Conservation (phyloP, 2,797 vertebrate species). For the Syndactyla subalaris region DNA sequence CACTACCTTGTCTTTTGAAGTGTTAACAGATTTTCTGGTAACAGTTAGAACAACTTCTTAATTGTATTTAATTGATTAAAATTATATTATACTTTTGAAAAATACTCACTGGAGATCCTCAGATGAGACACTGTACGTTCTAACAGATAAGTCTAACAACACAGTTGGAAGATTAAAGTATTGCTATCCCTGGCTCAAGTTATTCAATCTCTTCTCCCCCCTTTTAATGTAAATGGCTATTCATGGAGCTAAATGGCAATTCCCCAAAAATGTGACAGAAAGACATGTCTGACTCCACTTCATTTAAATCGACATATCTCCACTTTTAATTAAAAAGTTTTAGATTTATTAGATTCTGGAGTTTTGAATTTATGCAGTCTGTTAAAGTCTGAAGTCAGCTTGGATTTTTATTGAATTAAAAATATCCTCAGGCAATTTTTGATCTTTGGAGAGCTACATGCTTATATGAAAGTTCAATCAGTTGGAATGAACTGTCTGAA, state of each 20-base stretch:
- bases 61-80: background rate
- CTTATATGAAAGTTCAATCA: constrained; percentile 53
- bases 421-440: constrained; percentile 18
- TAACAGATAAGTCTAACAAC: background rate
- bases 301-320: background rate
- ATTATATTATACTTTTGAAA: background rate
- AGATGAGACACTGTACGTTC: background rate
- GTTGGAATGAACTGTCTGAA: constrained; percentile 60
- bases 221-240: background rate
- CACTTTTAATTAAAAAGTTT: constrained; percentile 61
- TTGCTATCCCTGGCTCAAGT: background rate
- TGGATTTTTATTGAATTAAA: constrained; percentile 21
- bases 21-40: background rate
- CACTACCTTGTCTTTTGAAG: background rate
- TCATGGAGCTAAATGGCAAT: constrained; percentile 3
- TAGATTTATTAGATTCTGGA: constrained; percentile 26
- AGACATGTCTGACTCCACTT: background rate
- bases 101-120: background rate
- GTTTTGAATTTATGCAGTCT: constrained; percentile 20
- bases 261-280: constrained; percentile 16
- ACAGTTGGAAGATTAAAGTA: background rate
- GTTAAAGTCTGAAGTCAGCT: background rate
- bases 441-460: constrained; percentile 9
- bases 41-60: background rate
- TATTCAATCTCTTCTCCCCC: background rate